Evolutionary conservation across 2,888 invertebrate genomes (phyloP).

Genomic region (Tineola bisselliella): DNA sequence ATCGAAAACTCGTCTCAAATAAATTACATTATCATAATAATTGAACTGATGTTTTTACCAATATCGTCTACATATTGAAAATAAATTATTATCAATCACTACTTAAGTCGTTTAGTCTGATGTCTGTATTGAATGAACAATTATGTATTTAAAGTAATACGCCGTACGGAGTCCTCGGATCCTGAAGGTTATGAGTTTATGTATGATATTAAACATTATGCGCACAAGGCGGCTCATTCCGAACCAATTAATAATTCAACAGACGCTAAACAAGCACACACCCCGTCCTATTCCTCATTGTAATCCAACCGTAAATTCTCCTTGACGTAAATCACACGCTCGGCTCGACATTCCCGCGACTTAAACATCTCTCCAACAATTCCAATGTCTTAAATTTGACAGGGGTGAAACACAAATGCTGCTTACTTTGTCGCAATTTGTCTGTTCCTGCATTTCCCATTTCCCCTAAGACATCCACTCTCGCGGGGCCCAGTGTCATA

Average conservation of each 20-base stretch:
- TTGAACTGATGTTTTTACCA: background rate
- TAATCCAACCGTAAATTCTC: slow-evolving; percentile 32
- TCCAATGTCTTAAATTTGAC: slow-evolving; percentile 12
- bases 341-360: background rate
- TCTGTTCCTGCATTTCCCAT: slow-evolving; percentile 21
- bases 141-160: background rate
- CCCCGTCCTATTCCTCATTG: slow-evolving; percentile 22
- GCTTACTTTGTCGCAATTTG: slow-evolving; percentile 41
- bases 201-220: background rate
- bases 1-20: background rate
- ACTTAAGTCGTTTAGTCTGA: background rate
- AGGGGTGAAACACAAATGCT: slow-evolving; percentile 18
- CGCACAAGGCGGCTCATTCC: background rate
- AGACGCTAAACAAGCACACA: slow-evolving; percentile 12
- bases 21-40: slow-evolving; percentile 1
- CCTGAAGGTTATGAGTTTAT: background rate
- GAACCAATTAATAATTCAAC: slow-evolving; percentile 14
- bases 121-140: background rate
- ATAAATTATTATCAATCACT: background rate
- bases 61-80: background rate
- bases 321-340: slow-evolving; percentile 31
- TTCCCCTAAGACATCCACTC: slow-evolving; percentile 19
- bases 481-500: slow-evolving; percentile 27
- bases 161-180: background rate
- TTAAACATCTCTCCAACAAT: background rate